These are phyloP conservation scores for Metopia argyrocephala DNA, from an alignment of 2,888 invertebrate genomes.

Conservation along the genomic window DNA sequence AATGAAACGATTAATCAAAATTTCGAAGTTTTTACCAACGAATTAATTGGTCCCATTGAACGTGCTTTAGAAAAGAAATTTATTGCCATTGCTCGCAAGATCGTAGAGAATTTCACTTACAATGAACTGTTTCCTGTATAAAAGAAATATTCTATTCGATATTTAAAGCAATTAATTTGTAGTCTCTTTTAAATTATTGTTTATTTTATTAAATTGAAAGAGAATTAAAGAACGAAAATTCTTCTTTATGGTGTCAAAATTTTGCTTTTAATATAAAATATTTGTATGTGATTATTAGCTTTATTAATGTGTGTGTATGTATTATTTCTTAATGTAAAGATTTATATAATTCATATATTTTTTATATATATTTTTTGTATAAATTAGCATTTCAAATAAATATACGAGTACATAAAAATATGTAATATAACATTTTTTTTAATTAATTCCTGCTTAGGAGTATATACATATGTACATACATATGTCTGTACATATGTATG, in stretches of 20 bases:
- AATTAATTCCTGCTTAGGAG: too few relatives aligned
- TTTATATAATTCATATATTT: not conserved
- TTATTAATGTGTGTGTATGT: slow-evolving; percentile 43
- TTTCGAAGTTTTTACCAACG: slow-evolving; percentile 85
- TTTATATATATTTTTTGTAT: not conserved
- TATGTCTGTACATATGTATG: too few relatives aligned
- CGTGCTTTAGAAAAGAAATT: slow-evolving; percentile 81
- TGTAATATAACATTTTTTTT: too few relatives aligned
- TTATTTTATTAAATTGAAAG: not conserved
- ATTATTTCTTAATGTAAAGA: slow-evolving; percentile 23
- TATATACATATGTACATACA: too few relatives aligned
- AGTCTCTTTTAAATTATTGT: not conserved
- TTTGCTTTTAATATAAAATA: slow-evolving; percentile 18
- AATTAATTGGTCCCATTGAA: slow-evolving; percentile 86
- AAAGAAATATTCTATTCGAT: slow-evolving; percentile 37
- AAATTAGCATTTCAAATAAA: too few relatives aligned
- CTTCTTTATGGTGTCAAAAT: slow-evolving; percentile 19
- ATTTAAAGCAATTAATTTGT: not conserved
- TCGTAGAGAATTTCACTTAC: slow-evolving; percentile 82
- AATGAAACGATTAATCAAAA: slow-evolving; percentile 82
- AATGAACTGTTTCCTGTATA: slow-evolving; percentile 80
- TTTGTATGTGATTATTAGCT: slow-evolving; percentile 62
- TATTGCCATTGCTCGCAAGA: slow-evolving; percentile 81
- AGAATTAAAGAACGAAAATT: not conserved
- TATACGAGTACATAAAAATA: too few relatives aligned